phyloP scores from a whole-genome alignment of 2,888 invertebrate species.

The Notodonta ziczac region DNA sequence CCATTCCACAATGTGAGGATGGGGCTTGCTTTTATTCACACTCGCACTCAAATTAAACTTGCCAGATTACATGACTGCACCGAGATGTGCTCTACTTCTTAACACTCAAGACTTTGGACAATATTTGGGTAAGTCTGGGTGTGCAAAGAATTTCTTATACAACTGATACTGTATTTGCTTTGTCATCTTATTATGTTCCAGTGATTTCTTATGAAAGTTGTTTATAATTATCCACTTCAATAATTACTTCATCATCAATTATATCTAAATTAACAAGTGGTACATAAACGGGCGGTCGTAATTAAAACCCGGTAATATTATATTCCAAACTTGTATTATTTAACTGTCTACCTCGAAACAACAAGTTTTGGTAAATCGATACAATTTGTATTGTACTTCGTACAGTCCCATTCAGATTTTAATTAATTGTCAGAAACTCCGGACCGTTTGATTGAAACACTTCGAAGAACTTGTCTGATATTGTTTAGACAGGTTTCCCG shows the following conservation, averaged over 20 bases:
- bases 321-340: conserved; percentile 28
- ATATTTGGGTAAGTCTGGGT: conserved; percentile 7
- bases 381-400: conserved; percentile 58
- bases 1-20: conserved; percentile 62
- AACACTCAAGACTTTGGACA: conserved; percentile 41
- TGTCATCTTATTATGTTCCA: background rate
- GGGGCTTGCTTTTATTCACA: conserved; percentile 52
- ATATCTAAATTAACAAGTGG: conserved; percentile 11
- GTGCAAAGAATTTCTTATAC: background rate
- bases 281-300: conserved; percentile 15
- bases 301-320: conserved; percentile 27
- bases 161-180: no score
- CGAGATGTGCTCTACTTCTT: conserved; percentile 20
- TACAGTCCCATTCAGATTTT: conserved; percentile 63
- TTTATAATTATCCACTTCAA: no score
- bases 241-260: background rate
- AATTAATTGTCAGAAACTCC: conserved; percentile 72
- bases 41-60: conserved; percentile 60
- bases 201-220: no score
- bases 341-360: conserved; percentile 33
- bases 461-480: conserved; percentile 68
- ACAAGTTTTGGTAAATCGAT: conserved; percentile 55
- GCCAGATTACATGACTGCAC: conserved; percentile 57
- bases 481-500: conserved; percentile 69
- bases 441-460: conserved; percentile 69